Percentiles rank a stretch among this genome's conserved stretches.
These are phyloP conservation scores for Sinentomon sp. DNA, from an alignment of 2,888 invertebrate species.

Conservation along the genomic window DNA sequence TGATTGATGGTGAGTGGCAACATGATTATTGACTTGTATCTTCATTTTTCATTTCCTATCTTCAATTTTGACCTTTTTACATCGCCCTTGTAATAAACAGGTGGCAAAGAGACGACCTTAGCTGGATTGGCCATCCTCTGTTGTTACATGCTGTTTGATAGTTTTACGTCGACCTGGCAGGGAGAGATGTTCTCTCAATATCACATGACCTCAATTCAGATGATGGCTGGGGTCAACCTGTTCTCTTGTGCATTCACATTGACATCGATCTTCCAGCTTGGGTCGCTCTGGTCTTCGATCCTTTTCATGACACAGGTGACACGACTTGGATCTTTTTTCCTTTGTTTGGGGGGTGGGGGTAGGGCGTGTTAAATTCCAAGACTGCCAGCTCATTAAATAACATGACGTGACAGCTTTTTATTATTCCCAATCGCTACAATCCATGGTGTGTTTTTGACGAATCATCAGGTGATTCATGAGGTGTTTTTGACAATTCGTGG, in stretches of 20 bases:
- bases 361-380: neutral
- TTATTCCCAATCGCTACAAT: too few relatives aligned
- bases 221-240: slow-evolving; percentile 90
- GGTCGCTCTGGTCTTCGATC: slow-evolving; percentile 41
- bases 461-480: too few relatives aligned
- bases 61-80: too few relatives aligned
- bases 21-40: too few relatives aligned
- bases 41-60: too few relatives aligned
- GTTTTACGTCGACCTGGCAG: slow-evolving; percentile 98
- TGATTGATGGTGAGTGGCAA: too few relatives aligned
- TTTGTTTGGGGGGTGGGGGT: neutral
- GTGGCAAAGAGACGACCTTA: slow-evolving; percentile 38
- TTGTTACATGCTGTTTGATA: slow-evolving; percentile 80
- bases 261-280: slow-evolving; percentile 58
- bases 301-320: slow-evolving; percentile 38
- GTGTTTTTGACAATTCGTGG: too few relatives aligned
- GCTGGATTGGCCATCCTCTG: slow-evolving; percentile 60
- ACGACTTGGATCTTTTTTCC: slow-evolving; percentile 2
- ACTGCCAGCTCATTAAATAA: slow-evolving; percentile 3
- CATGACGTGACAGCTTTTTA: too few relatives aligned
- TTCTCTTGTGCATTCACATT: slow-evolving; percentile 72
- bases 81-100: too few relatives aligned
- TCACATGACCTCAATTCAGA: slow-evolving; percentile 51
- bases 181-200: slow-evolving; percentile 57
- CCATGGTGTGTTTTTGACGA: too few relatives aligned